A percentile compares a stretch with the other conserved stretches of the same genome.
Conservation (phyloP, 2,888 invertebrate genomes). For the Fissipunctia ypsillon region DNA sequence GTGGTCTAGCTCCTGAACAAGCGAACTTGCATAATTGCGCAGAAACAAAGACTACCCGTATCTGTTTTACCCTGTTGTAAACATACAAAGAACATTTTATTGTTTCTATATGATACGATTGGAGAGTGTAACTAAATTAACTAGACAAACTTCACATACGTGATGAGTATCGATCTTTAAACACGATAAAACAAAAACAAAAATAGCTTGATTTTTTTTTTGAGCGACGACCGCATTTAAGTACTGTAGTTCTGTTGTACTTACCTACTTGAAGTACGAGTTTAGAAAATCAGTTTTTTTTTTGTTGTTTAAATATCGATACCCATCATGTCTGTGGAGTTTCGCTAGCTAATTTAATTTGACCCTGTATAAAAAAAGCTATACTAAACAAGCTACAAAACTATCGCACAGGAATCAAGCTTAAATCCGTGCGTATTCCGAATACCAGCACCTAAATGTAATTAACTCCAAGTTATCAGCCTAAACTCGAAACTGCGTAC, state of each 20-base stretch:
- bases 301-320: background rate
- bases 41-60: constrained; percentile 1
- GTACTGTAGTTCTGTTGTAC: too few species aligned
- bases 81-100: background rate
- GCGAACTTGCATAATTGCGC: background rate
- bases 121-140: background rate
- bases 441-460: constrained; percentile 19
- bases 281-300: background rate
- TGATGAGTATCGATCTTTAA: background rate
- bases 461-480: constrained; percentile 33
- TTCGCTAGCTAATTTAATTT: background rate
- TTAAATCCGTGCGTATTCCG: background rate
- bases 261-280: background rate
- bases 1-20: too few species aligned
- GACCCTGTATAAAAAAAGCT: background rate
- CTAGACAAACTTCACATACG: background rate
- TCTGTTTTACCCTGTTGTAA: background rate
- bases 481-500: constrained; percentile 63
- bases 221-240: background rate
- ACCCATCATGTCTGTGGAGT: background rate
- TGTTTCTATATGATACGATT: background rate
- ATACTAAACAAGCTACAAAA: background rate
- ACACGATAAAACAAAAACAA: background rate
- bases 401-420: background rate
- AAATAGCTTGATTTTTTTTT: background rate